Evolutionary conservation across 2,888 invertebrate genomes (phyloP), one percentile per base, ranked within the genome.

Genomic region (Leucania comma): DNA sequence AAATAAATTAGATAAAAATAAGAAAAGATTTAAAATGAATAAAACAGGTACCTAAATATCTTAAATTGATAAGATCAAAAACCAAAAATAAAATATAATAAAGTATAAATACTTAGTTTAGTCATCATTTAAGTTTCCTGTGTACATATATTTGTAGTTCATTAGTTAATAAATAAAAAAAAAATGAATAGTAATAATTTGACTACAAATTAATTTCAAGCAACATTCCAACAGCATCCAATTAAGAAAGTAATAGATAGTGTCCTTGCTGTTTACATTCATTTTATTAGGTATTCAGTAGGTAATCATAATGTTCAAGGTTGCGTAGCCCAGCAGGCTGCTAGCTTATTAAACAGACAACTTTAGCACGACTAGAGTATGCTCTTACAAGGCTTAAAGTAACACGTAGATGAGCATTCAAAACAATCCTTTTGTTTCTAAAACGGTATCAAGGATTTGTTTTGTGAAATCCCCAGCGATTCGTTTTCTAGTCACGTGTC

Each of bases 401-500:
- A n/a, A 24, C 12, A 38, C n/a, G 12, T 35, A 53, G 42, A 54
- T 35, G 62, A 60, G 24, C 35, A 64, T 57, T 56, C 32, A 61
- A 67, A 77, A 69, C 57, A 50, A 29, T 61, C n/a, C 26, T 50
- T 58, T 54, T 51, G 38, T 9, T 68, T 26, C 69, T 35, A 66
- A 69, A 78, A 65, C 46, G 46, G 63, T 77, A 77, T 54, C 62
- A 54, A 65, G 68, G 62, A 46, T 66, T 62, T 56, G 20, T 70
- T 59, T 60, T 72, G 48, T 72, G 59, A 63, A 78, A 78, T 60
- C 26, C 54, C 60, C 35, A 51, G n/a, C 14, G 26, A 68, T 82
- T 80, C 32, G 57, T 75, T 70, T 29, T 35, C 78, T 58, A 58
- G 69, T 81, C 81, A 78, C 81, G 78, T 82, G 58, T 66, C 72